phyloP scores from a whole-genome alignment of 2,888 invertebrate species.

The Harpagoxenus sublaevis region DNA sequence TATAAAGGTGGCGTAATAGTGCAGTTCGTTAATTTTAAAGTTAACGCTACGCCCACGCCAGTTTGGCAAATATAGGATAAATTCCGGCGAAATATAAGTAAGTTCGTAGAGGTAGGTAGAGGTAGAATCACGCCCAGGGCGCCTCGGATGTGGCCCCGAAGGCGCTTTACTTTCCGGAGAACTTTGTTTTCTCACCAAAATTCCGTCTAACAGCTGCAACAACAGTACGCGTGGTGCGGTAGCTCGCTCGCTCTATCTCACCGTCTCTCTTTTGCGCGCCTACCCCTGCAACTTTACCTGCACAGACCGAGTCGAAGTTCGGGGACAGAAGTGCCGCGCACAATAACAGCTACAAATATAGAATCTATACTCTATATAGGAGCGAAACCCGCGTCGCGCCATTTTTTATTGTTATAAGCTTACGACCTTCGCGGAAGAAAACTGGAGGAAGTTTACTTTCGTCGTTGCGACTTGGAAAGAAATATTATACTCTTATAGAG shows the following conservation, averaged over 20 bases:
- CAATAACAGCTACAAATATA: conserved; percentile 67
- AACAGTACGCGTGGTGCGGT: conserved; percentile 65
- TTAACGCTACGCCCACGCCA: conserved; percentile 16
- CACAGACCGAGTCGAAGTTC: conserved; percentile 70
- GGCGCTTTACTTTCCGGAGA: conserved; percentile 75
- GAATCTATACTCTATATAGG: conserved; percentile 54
- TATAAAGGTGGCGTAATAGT: conserved; percentile 13
- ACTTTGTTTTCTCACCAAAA: conserved; percentile 77
- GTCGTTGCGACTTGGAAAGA: conserved; percentile 53
- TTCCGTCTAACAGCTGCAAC: conserved; percentile 76
- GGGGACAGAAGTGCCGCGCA: conserved; percentile 67
- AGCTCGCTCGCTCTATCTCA: not conserved
- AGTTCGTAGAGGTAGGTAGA: conserved; percentile 30
- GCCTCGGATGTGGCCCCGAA: conserved; percentile 60
- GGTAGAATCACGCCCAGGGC: conserved; percentile 51
- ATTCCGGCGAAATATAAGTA: conserved; percentile 51
- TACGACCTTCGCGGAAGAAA: conserved; percentile 59
- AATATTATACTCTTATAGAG: conserved; percentile 42
- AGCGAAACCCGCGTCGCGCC: conserved; percentile 46
- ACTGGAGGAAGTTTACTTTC: conserved; percentile 68
- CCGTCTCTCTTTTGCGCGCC: conserved; percentile 57
- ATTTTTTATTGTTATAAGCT: conserved; percentile 51
- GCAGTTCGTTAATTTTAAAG: conserved; percentile 46
- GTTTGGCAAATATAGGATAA: conserved; percentile 52
- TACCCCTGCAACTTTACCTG: conserved; percentile 74